Base-by-base conservation (phyloP, 2,888 invertebrate genomes). In the Chrysotoxum bicinctum region DNA sequence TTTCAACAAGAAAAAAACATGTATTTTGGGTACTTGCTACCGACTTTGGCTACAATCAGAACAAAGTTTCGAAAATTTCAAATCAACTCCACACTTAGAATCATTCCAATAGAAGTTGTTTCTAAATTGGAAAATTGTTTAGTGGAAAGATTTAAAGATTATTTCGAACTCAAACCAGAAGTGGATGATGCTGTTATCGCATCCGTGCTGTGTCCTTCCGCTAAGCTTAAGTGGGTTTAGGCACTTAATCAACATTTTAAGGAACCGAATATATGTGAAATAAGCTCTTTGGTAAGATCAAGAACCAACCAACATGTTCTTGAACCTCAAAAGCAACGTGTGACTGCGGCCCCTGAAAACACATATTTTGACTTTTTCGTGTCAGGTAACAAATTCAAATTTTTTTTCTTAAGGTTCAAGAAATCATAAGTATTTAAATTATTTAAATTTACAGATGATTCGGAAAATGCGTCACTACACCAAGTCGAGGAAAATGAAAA, bases 161-260 rank as follows among this genome's bases (percentile, higher is more conserved):
- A 43, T 56, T 54, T 54, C 14, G 40, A 5, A 3, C 23, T 3
- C 1, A 40, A 26, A 9, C 69, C 40, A 30, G 1, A 43, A 32
- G 56, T 43, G 1, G 1, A 56, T 35, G 58, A 70, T 45, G 43
- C 58, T 30, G 16, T 43, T 8, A 30, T 62, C 8, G 40, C 62
- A 3, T 45, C 62, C 9, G 45, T 62, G 12, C 26, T 62, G 16
- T 62, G 45, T 62, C 62, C 45, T 5, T 43, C 62, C 8, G n/a
- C 45, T 1, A 45, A 62, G 16, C 23, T 62, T 5, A 62, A 16
- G 43, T 62, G 45, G 62, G 14, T 62, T 43, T 43, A 43, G 4
- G 45, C 62, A 6, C 12, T 60, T 50, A 60, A 32, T 50, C 50
- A 23, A 1, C 3, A 7, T 7, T 30, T 30, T 1, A 30, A 30